These are phyloP conservation scores for Sarcophaga carnaria DNA, from an alignment of 2,888 invertebrate genomes.

Conservation along the genomic window DNA sequence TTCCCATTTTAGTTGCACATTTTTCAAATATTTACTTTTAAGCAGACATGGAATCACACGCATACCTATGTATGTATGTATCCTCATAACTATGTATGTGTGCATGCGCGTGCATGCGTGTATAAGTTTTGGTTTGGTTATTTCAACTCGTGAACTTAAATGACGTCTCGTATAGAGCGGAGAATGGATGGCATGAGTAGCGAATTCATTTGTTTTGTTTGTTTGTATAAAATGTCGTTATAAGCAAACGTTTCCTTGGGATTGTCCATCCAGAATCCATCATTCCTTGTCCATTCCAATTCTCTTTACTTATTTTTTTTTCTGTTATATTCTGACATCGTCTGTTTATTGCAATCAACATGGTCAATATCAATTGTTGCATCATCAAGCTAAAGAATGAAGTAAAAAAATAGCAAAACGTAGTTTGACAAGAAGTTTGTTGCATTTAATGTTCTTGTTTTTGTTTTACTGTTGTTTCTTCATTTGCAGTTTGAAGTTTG, in stretches of 20 bases:
- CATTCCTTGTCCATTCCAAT: conserved; percentile 6
- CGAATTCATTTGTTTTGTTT: background rate
- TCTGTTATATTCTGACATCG: background rate
- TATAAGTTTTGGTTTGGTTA: conserved; percentile 8
- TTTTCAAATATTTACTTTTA: conserved; percentile 27
- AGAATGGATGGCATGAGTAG: background rate
- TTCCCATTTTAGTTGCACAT: background rate
- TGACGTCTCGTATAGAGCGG: background rate
- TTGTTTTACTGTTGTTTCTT: background rate
- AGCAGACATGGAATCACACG: background rate
- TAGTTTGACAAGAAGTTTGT: conserved; percentile 39
- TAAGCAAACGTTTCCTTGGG: background rate
- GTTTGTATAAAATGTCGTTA: background rate
- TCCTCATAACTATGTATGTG: background rate
- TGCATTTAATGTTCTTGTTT: conserved; percentile 51
- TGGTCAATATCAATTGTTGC: conserved; percentile 54
- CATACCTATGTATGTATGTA: no score
- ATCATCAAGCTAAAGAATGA: conserved; percentile 32
- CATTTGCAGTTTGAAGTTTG: conserved; percentile 14
- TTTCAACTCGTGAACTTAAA: conserved; percentile 49
- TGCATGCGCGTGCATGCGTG: background rate
- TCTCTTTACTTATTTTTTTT: background rate
- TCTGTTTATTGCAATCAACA: conserved; percentile 29
- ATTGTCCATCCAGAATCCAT: conserved; percentile 19
- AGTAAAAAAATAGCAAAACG: background rate